These are phyloP conservation scores for Troglohyphantes excavatus DNA, from an alignment of 2,888 invertebrate genomes.

Conservation along the genomic window DNA sequence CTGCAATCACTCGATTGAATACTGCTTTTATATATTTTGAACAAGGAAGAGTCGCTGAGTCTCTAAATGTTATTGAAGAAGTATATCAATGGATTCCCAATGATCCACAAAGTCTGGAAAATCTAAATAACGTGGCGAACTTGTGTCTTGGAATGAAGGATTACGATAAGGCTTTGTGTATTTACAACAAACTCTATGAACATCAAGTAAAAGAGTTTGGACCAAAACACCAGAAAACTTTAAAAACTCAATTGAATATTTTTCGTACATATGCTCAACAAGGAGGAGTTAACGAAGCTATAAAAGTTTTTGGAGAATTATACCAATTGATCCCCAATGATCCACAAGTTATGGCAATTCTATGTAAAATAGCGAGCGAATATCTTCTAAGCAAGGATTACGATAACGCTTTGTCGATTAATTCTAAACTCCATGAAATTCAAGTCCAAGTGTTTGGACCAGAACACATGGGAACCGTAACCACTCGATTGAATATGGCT, in stretches of 20 bases:
- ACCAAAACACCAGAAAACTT: too few species aligned
- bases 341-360: not conserved
- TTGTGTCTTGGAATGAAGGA: too few species aligned
- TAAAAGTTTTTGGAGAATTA: not conserved
- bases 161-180: too few species aligned
- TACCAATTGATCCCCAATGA: not conserved
- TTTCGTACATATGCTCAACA: too few species aligned
- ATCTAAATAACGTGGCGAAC: too few species aligned
- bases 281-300: too few species aligned
- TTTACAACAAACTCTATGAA: too few species aligned
- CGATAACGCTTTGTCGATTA: not conserved
- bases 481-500: not conserved
- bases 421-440: not conserved
- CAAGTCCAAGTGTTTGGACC: not conserved
- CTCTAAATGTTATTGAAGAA: not conserved
- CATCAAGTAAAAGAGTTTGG: too few species aligned
- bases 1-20: not conserved
- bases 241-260: too few species aligned
- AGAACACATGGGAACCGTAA: not conserved
- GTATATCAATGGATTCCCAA: not conserved
- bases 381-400: not conserved
- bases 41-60: not conserved
- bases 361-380: not conserved
- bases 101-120: not conserved
- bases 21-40: not conserved